Base-by-base conservation (phyloP, 2,888 invertebrate genomes). In the Agrypnus murinus region DNA sequence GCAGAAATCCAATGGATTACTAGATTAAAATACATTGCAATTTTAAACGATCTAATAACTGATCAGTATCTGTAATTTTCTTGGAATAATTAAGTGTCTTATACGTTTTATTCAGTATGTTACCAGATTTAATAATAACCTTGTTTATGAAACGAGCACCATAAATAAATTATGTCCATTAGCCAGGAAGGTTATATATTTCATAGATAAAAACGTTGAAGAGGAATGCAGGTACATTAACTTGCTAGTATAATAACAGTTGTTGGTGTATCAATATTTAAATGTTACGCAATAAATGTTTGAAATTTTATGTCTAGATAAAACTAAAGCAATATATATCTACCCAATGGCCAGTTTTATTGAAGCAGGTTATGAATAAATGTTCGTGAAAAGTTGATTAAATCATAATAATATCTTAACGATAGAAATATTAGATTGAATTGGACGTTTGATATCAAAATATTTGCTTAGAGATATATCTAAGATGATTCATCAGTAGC, bases 31-130 rank as follows among this genome's bases (percentile, higher is more conserved):
- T 40, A 36, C 53, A 55, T 43, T 57, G 57, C 65, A 65, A 58
- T 57, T 65, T 65, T 65, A 65, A 65, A 46, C 58, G 57, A 38
- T 64, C 68, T 63, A 68, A 68, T 57, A 55, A 50, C 64, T 65
- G 69, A 69, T 64, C 59, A 58, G 58, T 48, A 69, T 65, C 64
- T 69, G 36, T 63, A 69, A 69, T 69, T 69, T 69, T 69, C 64
- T 45, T 40, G 45, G 55, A 58, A 69, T 69, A 69, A 69, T 69
- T 69, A 69, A 64, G 45, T 69, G 45, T 38, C 55, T 57, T 55
- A 63, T 46, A 64, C 43, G 53, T 57, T 69, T 64, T 58, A 40
- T 45, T 64, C 64, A 59, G 36, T 64, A 59, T 69, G 69, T 59
- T 69, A 69, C 64, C 57, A 58, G 69, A 64, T 64, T 45, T 58